Evolutionary conservation across 2,797 vertebrate genomes (phyloP).

Genomic region (Sarcoramphus papa): DNA sequence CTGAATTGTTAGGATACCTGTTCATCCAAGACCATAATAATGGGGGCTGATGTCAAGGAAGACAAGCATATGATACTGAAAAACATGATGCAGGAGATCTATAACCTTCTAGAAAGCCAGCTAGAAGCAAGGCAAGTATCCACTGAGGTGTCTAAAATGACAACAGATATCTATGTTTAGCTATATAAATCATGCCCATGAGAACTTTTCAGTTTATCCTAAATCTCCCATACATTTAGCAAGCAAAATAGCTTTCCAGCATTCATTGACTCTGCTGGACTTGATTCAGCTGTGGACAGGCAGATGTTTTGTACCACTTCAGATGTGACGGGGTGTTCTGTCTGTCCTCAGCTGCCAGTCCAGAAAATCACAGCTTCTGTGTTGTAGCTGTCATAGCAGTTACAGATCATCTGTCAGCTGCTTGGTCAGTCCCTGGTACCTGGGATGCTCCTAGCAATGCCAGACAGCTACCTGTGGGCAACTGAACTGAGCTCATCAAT

Average conservation of each 20-base stretch:
- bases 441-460: not conserved
- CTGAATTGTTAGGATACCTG: not conserved
- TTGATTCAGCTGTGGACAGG: not conserved
- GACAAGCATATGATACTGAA: not conserved
- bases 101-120: not conserved
- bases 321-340: not conserved
- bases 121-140: not conserved
- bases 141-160: not conserved
- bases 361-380: not conserved
- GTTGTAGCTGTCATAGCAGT: not conserved
- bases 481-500: not conserved
- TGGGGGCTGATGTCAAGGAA: not conserved
- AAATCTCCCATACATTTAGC: not conserved
- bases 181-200: not conserved
- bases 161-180: not conserved
- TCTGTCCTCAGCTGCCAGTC: not conserved
- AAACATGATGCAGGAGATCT: not conserved
- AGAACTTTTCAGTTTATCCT: not conserved
- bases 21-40: not conserved
- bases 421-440: not conserved
- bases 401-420: not conserved
- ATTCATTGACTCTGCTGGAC: not conserved
- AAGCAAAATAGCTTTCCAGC: not conserved
- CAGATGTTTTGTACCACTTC: not conserved
- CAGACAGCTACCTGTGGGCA: not conserved